Evolutionary conservation across 2,888 invertebrate species (phyloP), one percentile per base, ranked within the genome.

Genomic region (Lasius platythorax): DNA sequence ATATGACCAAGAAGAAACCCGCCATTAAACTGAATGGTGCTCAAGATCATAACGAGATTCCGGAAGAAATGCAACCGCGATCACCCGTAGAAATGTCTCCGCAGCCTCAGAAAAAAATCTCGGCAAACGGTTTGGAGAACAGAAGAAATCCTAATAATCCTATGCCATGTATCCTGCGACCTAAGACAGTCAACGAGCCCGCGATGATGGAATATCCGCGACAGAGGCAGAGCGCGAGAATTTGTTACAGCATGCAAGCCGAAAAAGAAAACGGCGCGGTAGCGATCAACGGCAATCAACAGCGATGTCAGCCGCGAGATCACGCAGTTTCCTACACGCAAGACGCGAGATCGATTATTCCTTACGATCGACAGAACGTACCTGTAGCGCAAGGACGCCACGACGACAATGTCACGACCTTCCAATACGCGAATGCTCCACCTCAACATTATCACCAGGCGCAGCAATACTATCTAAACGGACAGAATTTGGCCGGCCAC

Each of bases 111-210:
- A 91, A 87, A 64, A 74, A 11, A 18, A n/a, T 87, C 1, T 87
- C 91, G 3, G 86, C 92, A 0, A 94, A 94, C 56, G 94, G 94
- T 11, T 78, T 94, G 18, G 93, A 92, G 66, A 94, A 94, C 76
- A 58, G 15, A 0, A 90, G 93, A 23, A 91, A 91, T 84, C 76
- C 89, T 0, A 85, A 92, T 70, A 93, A 93, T 87, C 91, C 92
- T 15, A 30, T 67, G 4, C 58, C 64, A 1, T 74, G 78, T 8
- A 72, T 89, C 3, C 15, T 72, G 12, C 85, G 53, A 30, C 40
- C 58, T 15, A 87, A 85, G 30, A 86, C 68, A 23, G 37, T 56
- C 3, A 64, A 78, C 6, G 53, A 84, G 4, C 73, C 82, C 3
- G 23, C 64, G 12, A 1, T 37, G 11, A 58, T 9, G 28, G 90